Base-by-base conservation (phyloP, 1,140 invertebrate genomes). In the Calliopsis andreniformis region DNA sequence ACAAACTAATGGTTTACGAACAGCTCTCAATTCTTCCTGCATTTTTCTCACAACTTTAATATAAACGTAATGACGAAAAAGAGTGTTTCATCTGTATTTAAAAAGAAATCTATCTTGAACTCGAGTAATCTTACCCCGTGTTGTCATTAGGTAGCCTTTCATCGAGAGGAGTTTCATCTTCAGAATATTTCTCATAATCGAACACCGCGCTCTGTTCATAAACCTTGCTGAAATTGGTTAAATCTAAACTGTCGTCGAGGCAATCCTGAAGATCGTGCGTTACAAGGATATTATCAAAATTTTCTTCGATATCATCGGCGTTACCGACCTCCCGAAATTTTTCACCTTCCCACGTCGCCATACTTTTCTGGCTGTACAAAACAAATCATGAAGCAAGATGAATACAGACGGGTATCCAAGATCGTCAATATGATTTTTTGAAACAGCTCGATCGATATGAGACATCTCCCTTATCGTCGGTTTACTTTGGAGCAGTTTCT, bases 241-340 rank as follows among this genome's bases (percentile, higher is more conserved):
- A 80, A 84, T 94, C 93, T 45, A 94, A 89, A 79, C 91, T 93
- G 56, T 94, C 93, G 76, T 94, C 92, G 18, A 94, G 85, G 72
- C 92, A 94, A 84, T 94, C 93, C 80, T 93, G 92, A 49, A 94
- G 86, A 86, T 94, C 93, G 78, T 93, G 92, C 4, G 90, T 92
- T 67, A 92, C 89, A 25, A 93, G 88, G 69, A 93, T 92, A 79
- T 86, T 90, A 61, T 91, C 87, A 72, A 92, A 91, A 72, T 86
- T 88, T 30, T 76, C 86, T 7, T 79, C 87, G 25, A 87, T 89
- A 20, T 84, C 83, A 14, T 89, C 84, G 56, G 80, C 67, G 80
- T 88, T 88, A 63, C 51, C 76, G 51, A 84, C 70, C 18, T 89
- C 84, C 25, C 80, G 80, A 83, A 89, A 91, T 83, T 89, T 91